A percentile compares a stretch with the other conserved stretches of the same genome.
These are phyloP conservation scores for Nomada goodeniana DNA, from an alignment of 2,888 invertebrate species.

Conservation along the genomic window DNA sequence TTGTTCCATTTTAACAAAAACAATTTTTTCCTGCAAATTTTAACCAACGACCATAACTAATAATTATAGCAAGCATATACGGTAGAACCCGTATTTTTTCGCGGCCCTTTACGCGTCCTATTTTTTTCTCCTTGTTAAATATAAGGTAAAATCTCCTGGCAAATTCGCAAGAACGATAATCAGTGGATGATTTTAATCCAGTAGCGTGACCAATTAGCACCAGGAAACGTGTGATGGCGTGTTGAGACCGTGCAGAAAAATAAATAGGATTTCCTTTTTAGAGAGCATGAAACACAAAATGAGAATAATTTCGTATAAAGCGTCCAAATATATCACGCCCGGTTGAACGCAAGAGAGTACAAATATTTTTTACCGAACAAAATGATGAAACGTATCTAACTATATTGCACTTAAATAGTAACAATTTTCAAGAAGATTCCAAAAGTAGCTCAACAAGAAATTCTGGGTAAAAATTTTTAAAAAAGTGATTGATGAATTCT, in stretches of 20 bases:
- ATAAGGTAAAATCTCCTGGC: background rate
- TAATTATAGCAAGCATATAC: too few species aligned
- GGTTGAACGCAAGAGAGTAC: background rate
- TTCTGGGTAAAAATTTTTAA: background rate
- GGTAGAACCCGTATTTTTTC: background rate
- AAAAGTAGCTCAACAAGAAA: background rate
- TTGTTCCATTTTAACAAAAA: background rate
- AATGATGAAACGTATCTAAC: background rate
- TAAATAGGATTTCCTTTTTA: background rate
- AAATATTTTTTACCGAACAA: conserved; percentile 23
- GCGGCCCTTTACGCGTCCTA: background rate
- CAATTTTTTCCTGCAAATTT: too few species aligned
- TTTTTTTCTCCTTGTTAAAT: background rate
- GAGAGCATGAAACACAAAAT: conserved; percentile 13
- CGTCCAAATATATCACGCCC: conserved; percentile 5
- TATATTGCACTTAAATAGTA: conserved; percentile 4
- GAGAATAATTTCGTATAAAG: conserved; percentile 17
- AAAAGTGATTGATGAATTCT: background rate
- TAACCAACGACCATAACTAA: too few species aligned
- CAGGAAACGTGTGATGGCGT: background rate
- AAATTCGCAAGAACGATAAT: conserved; percentile 27
- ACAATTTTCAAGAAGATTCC: background rate
- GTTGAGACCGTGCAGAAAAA: background rate
- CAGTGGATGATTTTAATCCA: conserved; percentile 19
- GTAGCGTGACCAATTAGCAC: conserved; percentile 31